Evolutionary conservation across 2,113 vertebrate genomes (phyloP).

Genomic region (Blennius ocellaris): DNA sequence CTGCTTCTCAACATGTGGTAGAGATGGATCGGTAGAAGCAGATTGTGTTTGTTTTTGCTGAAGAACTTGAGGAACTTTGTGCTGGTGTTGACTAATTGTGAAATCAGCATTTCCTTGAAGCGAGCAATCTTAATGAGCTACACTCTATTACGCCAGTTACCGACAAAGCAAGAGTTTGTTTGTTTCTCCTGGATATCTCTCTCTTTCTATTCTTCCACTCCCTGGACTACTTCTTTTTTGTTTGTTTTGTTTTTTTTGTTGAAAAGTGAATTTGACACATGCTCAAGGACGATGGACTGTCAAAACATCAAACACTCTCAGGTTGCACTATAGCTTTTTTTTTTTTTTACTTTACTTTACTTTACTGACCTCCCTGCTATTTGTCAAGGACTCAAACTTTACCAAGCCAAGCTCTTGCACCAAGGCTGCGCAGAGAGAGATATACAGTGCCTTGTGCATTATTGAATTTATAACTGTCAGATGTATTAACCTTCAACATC

Average conservation of each 20-base stretch:
- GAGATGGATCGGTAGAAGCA: neutral
- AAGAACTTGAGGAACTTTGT: slow-evolving; percentile 5
- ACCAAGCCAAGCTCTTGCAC: slow-evolving; percentile 18
- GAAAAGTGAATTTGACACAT: slow-evolving; percentile 29
- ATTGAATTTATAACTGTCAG: slow-evolving; percentile 45
- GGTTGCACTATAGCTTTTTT: slow-evolving; percentile 12
- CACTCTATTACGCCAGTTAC: slow-evolving; percentile 1
- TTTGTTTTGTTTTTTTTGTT: neutral
- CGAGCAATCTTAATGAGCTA: slow-evolving; percentile 9
- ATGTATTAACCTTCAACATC: slow-evolving; percentile 52
- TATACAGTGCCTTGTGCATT: slow-evolving; percentile 10
- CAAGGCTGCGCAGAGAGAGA: slow-evolving; percentile 27
- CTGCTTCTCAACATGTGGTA: too few species aligned
- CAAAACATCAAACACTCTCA: slow-evolving; percentile 8
- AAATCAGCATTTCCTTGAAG: slow-evolving; percentile 2
- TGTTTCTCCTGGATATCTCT: neutral
- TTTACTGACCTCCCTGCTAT: slow-evolving; percentile 22
- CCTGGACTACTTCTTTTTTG: slow-evolving; percentile 1
- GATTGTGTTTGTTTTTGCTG: neutral
- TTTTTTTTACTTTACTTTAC: neutral
- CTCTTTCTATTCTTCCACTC: slow-evolving; percentile 1
- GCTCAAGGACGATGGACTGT: slow-evolving; percentile 28
- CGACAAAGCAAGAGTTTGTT: slow-evolving; percentile 24
- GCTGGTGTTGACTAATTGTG: slow-evolving; percentile 21
- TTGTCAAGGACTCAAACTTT: slow-evolving; percentile 26